Conservation (phyloP, 2,113 vertebrate genomes). For the Alethe castanea region DNA sequence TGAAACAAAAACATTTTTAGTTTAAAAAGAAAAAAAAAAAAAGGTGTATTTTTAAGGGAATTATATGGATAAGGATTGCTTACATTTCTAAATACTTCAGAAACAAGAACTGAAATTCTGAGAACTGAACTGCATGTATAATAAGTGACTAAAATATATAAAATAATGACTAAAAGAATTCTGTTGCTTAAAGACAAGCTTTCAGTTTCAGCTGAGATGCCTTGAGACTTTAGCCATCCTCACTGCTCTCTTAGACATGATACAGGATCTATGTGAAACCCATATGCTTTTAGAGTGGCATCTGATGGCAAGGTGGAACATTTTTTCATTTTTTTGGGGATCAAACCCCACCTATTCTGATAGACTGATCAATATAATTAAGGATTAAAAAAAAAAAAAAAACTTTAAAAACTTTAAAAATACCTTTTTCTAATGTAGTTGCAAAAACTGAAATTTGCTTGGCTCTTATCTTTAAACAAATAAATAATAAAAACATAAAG, state of each 20-base stretch:
- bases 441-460: not conserved
- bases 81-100: not conserved
- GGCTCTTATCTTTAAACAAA: not conserved
- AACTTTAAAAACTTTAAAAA: not conserved
- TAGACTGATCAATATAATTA: not conserved
- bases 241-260: not conserved
- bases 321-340: not conserved
- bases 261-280: not conserved
- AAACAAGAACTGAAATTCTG: not conserved
- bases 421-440: not conserved
- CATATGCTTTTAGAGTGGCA: not conserved
- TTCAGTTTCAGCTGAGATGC: not conserved
- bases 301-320: not conserved
- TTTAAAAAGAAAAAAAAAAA: not conserved
- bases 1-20: not conserved
- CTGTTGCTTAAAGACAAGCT: not conserved
- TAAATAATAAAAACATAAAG: not conserved
- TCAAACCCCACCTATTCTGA: not conserved
- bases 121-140: not conserved
- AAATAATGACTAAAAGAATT: not conserved
- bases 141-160: not conserved
- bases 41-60: not conserved
- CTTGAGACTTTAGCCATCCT: not conserved
- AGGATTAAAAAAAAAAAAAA: not conserved
- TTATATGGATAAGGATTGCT: not conserved